Conservation (phyloP, 2,888 invertebrate species). For the Lepetodrilus schrolli region DNA sequence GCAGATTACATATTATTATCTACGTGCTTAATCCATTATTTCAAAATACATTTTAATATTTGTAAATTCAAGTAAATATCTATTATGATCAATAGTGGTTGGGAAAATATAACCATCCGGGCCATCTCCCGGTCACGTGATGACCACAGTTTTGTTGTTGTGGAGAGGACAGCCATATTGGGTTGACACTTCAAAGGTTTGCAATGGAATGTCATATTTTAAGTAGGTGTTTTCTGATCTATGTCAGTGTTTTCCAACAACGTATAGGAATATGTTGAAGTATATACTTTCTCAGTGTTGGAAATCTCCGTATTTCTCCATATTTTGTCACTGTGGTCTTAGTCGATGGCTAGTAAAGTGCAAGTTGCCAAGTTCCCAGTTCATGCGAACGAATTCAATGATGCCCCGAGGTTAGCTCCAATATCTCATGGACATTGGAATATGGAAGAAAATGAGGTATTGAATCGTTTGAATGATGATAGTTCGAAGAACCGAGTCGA, state of each 20-base stretch:
- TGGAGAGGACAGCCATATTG: conserved; percentile 70
- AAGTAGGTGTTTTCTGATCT: conserved; percentile 22
- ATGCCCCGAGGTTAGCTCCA: conserved; percentile 62
- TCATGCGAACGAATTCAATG: conserved; percentile 63
- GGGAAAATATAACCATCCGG: conserved; percentile 37
- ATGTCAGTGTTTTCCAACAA: conserved; percentile 14
- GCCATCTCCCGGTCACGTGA: conserved; percentile 61
- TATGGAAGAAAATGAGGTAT: conserved; percentile 73
- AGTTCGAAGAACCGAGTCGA: conserved; percentile 71
- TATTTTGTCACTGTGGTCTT: not conserved
- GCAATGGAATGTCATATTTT: conserved; percentile 28
- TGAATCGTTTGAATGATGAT: conserved; percentile 70
- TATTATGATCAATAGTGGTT: not conserved
- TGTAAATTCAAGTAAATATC: not conserved
- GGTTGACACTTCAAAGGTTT: conserved; percentile 38
- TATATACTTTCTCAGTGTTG: not conserved
- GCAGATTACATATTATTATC: too few relatives aligned
- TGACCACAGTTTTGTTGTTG: conserved; percentile 71
- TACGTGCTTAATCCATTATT: too few relatives aligned
- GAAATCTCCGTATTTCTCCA: not conserved
- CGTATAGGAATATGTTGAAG: not conserved
- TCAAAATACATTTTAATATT: too few relatives aligned
- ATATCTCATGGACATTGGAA: conserved; percentile 67
- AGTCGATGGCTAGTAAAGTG: conserved; percentile 60
- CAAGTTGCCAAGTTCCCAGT: conserved; percentile 70